phyloP scores from a whole-genome alignment of 2,888 invertebrate species.

The Drosophila subsilvestris region DNA sequence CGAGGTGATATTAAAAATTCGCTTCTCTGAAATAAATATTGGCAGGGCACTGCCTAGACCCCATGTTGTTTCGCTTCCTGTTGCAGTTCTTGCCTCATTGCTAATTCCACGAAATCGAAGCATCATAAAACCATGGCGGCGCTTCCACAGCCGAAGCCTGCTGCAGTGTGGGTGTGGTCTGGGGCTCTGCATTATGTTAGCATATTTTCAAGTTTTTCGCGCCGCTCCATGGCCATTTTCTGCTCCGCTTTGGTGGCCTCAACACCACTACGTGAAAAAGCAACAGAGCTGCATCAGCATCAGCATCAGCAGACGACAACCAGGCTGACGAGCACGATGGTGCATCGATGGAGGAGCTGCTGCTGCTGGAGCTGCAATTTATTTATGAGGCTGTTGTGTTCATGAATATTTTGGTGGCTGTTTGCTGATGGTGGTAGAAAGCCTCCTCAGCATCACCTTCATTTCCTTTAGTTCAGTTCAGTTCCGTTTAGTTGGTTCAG shows the following conservation, averaged over 20 bases:
- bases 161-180: constrained; percentile 15
- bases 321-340: constrained; percentile 33
- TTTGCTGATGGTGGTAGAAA: constrained; percentile 16
- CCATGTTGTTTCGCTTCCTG: constrained; percentile 4
- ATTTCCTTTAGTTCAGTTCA: neutral
- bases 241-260: constrained; percentile 44
- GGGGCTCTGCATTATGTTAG: constrained; percentile 63
- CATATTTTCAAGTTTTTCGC: constrained; percentile 68
- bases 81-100: constrained; percentile 63
- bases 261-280: neutral
- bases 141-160: constrained; percentile 39
- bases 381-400: constrained; percentile 74
- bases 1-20: constrained; percentile 58
- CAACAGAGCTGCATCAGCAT: constrained; percentile 43
- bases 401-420: constrained; percentile 63
- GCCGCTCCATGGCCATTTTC: constrained; percentile 57
- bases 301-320: constrained; percentile 51
- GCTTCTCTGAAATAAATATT: constrained; percentile 55
- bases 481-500: too few species aligned
- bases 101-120: constrained; percentile 81
- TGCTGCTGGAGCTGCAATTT: constrained; percentile 62
- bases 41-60: constrained; percentile 18
- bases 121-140: constrained; percentile 76
- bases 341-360: neutral
- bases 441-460: neutral